phyloP scores from a whole-genome alignment of 2,113 vertebrate genomes.

The Dipodomys ordii region DNA sequence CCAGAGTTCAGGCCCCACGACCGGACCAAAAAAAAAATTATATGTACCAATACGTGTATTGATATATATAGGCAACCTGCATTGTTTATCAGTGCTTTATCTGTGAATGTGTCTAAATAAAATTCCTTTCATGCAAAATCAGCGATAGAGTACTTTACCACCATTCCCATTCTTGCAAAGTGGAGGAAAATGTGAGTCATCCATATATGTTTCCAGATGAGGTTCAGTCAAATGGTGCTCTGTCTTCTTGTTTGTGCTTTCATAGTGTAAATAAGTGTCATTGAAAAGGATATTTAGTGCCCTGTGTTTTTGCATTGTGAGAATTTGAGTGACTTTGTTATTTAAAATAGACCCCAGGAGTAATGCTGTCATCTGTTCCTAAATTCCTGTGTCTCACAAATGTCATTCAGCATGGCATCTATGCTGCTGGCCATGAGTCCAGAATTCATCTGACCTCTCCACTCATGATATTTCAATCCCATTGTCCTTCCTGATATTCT shows the following conservation, averaged over 20 bases:
- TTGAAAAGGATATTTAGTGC: not conserved
- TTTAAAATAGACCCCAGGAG: not conserved
- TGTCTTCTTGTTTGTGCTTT: not conserved
- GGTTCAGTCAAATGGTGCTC: not conserved
- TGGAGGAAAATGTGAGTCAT: not conserved
- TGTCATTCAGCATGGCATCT: not conserved
- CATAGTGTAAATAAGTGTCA: not conserved
- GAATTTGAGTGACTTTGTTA: not conserved
- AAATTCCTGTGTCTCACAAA: not conserved
- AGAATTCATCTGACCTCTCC: not conserved
- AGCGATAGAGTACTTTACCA: not conserved
- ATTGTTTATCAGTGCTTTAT: not conserved
- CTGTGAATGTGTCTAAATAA: not conserved
- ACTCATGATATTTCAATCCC: not conserved
- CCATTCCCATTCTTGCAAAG: not conserved
- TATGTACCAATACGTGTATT: not conserved
- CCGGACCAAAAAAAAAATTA: not conserved
- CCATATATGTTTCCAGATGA: not conserved
- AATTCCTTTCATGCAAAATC: not conserved
- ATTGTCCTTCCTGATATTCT: not conserved
- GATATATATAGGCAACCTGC: not conserved
- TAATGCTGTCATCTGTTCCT: too few species aligned
- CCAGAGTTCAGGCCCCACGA: too few species aligned
- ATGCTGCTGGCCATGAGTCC: too few species aligned
- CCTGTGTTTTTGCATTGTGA: not conserved